A percentile compares a stretch with the other conserved stretches of the same genome.
phyloP scores from a whole-genome alignment of 1,140 invertebrate species.

The Cataglyphis hispanica region DNA sequence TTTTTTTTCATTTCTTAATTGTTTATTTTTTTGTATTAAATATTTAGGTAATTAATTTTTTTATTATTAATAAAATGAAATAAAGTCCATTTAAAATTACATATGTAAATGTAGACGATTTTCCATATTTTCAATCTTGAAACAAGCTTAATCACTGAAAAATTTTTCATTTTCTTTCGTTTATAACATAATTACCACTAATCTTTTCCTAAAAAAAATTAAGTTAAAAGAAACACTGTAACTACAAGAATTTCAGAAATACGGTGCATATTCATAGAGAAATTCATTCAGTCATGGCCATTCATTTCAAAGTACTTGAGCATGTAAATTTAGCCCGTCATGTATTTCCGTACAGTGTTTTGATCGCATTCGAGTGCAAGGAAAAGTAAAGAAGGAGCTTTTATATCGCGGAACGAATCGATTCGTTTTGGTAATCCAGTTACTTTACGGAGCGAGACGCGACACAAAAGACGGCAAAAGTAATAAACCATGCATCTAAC shows the following conservation, averaged over 20 bases:
- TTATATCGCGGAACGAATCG: constrained; percentile 18
- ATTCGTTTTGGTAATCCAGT: constrained; percentile 52
- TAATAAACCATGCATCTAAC: constrained; percentile 43
- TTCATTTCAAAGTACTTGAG: constrained; percentile 39
- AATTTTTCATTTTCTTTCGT: neutral
- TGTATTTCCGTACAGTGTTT: constrained; percentile 51
- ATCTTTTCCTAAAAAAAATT: neutral
- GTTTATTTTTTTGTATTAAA: too few species aligned
- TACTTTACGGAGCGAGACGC: constrained; percentile 3
- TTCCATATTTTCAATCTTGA: neutral
- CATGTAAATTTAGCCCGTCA: constrained; percentile 45
- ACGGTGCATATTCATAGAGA: neutral
- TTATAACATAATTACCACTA: neutral
- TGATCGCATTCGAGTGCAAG: constrained; percentile 41
- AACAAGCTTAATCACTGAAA: neutral
- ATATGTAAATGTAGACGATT: neutral
- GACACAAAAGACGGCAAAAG: constrained; percentile 14
- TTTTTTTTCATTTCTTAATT: too few species aligned
- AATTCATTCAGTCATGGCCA: constrained; percentile 29
- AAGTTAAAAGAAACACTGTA: neutral
- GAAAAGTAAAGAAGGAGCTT: constrained; percentile 34
- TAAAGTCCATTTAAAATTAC: neutral
- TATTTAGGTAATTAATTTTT: neutral
- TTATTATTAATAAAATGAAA: neutral
- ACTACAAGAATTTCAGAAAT: constrained; percentile 10